A percentile compares a stretch with the other conserved stretches of the same genome.
Evolutionary conservation across 2,113 vertebrate genomes (phyloP).

Genomic region (Cyanoderma ruficeps): DNA sequence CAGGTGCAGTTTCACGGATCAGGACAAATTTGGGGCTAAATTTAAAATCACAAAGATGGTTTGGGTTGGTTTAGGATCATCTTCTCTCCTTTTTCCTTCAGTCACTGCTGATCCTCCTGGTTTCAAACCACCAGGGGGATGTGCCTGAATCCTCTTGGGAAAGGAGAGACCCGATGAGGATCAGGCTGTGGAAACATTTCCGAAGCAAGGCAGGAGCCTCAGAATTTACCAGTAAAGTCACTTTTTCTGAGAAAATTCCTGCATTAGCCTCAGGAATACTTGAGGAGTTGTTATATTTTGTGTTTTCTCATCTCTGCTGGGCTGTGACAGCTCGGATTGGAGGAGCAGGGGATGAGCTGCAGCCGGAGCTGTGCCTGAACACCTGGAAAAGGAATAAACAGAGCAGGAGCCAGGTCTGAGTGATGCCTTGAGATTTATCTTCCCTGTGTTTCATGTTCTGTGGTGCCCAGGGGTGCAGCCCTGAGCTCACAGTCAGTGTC

Average conservation of each 20-base stretch:
- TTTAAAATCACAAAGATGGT: not conserved
- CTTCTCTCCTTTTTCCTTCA: not conserved
- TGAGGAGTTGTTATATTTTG: not conserved
- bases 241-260: not conserved
- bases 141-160: not conserved
- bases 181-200: no score
- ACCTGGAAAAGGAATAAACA: not conserved
- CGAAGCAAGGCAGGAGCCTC: not conserved
- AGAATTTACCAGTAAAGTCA: not conserved
- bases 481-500: no score
- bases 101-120: not conserved
- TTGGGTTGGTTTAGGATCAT: not conserved
- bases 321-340: not conserved
- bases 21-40: not conserved
- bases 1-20: not conserved
- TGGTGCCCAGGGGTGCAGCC: no score
- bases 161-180: not conserved
- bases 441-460: no score
- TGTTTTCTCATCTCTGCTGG: not conserved
- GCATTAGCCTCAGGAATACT: accelerated
- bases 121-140: not conserved
- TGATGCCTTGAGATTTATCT: no score
- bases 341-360: not conserved
- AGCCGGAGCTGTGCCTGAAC: not conserved
- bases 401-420: not conserved